Evolutionary conservation across 1,140 invertebrate genomes (phyloP).

Genomic region (Pseudomyrmex flavicornis): DNA sequence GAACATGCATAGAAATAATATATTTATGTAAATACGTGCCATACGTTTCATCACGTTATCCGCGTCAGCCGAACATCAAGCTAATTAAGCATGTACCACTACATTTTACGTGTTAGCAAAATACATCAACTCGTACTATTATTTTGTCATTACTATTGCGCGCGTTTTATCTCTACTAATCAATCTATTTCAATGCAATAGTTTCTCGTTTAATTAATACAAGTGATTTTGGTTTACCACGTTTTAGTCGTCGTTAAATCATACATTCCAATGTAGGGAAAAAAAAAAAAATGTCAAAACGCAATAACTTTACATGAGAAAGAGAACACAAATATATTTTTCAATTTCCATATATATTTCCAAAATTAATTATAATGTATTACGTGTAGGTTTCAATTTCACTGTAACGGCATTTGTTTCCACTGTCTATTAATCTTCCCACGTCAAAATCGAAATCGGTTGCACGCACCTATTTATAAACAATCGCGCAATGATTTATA

Average conservation of each 20-base stretch:
- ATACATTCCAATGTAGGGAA: too few species aligned
- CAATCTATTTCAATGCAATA: conserved; percentile 1
- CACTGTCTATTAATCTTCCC: conserved; percentile 25
- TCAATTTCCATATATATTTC: conserved; percentile 44
- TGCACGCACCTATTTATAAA: conserved; percentile 16
- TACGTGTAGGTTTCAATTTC: conserved; percentile 33
- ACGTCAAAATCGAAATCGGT: conserved; percentile 18
- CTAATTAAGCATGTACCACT: conserved; percentile 3
- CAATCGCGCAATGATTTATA: conserved; percentile 26
- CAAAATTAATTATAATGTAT: conserved; percentile 37
- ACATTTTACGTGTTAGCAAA: conserved; percentile 8
- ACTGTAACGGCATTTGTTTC: conserved; percentile 18
- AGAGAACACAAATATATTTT: not conserved
- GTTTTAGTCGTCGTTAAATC: conserved; percentile 26
- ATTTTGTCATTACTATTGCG: conserved; percentile 15
- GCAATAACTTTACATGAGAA: conserved; percentile 11
- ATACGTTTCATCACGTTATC: not conserved
- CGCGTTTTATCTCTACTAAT: conserved; percentile 10
- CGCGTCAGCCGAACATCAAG: not conserved
- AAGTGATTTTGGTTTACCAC: not conserved
- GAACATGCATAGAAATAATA: conserved; percentile 24
- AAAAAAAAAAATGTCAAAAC: conserved; percentile 33
- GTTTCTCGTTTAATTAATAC: conserved; percentile 24
- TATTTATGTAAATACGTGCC: not conserved
- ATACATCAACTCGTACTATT: conserved; percentile 13